These are phyloP conservation scores for Rhynchopsitta pachyrhyncha DNA, from an alignment of 2,113 vertebrate species.

Conservation along the genomic window DNA sequence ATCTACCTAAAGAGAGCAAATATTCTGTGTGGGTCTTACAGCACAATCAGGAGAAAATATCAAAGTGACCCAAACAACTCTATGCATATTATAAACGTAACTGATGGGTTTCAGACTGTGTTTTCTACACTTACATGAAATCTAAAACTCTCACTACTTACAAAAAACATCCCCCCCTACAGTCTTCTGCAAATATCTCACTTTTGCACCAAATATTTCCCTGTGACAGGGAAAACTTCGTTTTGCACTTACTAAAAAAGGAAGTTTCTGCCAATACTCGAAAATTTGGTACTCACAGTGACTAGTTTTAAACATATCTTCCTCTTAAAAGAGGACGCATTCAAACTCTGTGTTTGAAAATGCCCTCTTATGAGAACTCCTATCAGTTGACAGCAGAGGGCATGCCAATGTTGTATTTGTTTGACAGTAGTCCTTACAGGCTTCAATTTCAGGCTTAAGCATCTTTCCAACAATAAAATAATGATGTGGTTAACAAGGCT, in stretches of 20 bases:
- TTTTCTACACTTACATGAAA: background rate
- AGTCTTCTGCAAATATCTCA: background rate
- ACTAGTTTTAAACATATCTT: background rate
- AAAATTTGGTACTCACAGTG: background rate
- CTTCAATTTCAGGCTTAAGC: background rate
- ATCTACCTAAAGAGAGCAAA: background rate
- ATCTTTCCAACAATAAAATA: background rate
- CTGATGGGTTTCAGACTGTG: background rate
- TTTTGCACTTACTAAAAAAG: background rate
- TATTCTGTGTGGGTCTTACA: background rate
- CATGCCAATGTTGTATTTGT: background rate
- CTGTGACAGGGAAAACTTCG: background rate
- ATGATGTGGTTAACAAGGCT: background rate
- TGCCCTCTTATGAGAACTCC: background rate
- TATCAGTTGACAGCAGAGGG: background rate
- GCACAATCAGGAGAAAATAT: background rate
- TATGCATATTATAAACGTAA: background rate
- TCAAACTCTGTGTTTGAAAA: background rate
- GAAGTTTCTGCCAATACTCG: background rate
- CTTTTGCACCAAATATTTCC: background rate
- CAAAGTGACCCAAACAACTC: background rate
- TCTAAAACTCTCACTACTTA: background rate
- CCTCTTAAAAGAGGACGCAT: background rate
- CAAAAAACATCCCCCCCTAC: accelerated
- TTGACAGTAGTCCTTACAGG: background rate